These are phyloP conservation scores for Australoheros facetus DNA, from an alignment of 2,797 vertebrate genomes.

Conservation along the genomic window DNA sequence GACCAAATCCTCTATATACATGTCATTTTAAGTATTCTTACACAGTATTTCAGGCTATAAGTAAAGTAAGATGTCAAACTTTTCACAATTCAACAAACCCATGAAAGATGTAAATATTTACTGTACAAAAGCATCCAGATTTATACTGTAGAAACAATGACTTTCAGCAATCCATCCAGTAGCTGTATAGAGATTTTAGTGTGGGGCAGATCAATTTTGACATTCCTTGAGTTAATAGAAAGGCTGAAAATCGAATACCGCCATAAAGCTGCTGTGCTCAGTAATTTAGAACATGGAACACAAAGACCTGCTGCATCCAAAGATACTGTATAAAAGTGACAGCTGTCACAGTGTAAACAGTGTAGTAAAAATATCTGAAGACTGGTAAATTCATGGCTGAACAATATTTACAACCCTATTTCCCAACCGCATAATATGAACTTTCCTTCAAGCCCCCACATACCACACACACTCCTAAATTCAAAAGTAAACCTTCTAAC, in stretches of 20 bases:
- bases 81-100: neutral
- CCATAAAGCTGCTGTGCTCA: neutral
- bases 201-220: neutral
- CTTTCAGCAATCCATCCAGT: neutral
- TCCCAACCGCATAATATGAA: neutral
- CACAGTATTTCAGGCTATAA: neutral
- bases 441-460: neutral
- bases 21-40: neutral
- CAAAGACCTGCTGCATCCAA: neutral
- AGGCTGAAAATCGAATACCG: neutral
- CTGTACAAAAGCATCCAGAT: neutral
- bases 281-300: neutral
- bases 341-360: neutral
- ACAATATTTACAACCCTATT: neutral
- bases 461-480: neutral
- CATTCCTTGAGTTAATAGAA: neutral
- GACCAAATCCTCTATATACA: neutral
- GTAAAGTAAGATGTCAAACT: too few relatives aligned
- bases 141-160: neutral
- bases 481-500: slow-evolving; percentile 10
- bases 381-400: neutral
- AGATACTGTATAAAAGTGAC: neutral
- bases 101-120: neutral
- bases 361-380: slow-evolving; percentile 1
- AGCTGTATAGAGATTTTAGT: neutral